Evolutionary conservation across 2,888 invertebrate genomes (phyloP).

Genomic region (Yponomeuta sedellus): DNA sequence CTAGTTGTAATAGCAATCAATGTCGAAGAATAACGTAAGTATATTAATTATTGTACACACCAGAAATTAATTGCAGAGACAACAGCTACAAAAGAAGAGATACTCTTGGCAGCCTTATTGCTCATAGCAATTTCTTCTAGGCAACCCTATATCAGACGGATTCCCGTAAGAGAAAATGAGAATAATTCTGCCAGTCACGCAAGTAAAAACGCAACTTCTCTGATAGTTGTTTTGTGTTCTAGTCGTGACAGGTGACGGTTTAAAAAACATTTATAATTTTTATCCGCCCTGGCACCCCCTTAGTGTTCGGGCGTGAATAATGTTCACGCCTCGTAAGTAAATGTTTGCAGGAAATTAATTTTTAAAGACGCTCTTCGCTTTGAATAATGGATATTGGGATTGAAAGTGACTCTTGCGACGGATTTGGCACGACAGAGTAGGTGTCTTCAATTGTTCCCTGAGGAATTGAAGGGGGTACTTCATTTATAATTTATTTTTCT

Average conservation of each 20-base stretch:
- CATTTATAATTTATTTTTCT: too few relatives aligned
- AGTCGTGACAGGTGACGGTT: conserved; percentile 41
- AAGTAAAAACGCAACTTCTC: too few relatives aligned
- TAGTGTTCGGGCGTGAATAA: conserved; percentile 14
- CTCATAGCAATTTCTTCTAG: too few relatives aligned
- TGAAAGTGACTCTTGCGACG: not conserved
- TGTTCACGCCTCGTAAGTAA: conserved; percentile 16
- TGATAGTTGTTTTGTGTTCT: not conserved
- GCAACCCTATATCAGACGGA: too few relatives aligned
- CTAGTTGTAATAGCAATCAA: too few relatives aligned
- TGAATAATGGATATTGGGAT: conserved; percentile 13
- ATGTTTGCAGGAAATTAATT: conserved; percentile 17
- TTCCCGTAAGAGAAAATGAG: too few relatives aligned
- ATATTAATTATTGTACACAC: too few relatives aligned
- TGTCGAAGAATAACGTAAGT: too few relatives aligned
- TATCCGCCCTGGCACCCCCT: conserved; percentile 13
- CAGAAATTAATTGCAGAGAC: too few relatives aligned
- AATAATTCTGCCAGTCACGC: too few relatives aligned
- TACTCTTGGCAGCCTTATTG: too few relatives aligned
- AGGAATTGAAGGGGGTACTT: not conserved
- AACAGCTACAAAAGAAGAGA: too few relatives aligned
- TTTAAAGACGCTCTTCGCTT: conserved; percentile 13
- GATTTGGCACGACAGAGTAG: not conserved
- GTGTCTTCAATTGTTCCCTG: not conserved
- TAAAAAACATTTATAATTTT: conserved; percentile 15